phyloP scores from a whole-genome alignment of 1,140 invertebrate genomes.

The Amphibalanus amphitrite region DNA sequence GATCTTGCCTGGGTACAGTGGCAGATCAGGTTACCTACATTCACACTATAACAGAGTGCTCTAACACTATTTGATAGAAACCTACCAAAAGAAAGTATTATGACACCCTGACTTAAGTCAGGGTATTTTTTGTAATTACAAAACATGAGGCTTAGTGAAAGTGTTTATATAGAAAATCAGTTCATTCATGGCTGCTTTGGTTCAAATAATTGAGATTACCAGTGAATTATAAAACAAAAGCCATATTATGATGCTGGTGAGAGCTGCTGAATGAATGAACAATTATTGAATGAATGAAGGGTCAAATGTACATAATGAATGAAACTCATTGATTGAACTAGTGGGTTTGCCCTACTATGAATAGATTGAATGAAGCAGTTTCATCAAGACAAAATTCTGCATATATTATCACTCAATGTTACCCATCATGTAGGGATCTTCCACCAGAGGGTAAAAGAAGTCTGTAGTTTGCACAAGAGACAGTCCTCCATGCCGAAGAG shows the following conservation, averaged over 20 bases:
- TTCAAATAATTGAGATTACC: too few relatives aligned
- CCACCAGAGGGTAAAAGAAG: slow-evolving; percentile 95
- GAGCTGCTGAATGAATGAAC: too few relatives aligned
- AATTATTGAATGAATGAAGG: too few relatives aligned
- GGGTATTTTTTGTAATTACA: too few relatives aligned
- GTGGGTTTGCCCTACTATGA: too few relatives aligned
- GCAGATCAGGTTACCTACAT: slow-evolving; percentile 23
- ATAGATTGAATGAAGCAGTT: too few relatives aligned
- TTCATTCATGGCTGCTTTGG: too few relatives aligned
- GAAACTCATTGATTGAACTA: too few relatives aligned
- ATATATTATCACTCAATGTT: slow-evolving; percentile 16
- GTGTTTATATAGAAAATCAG: slow-evolving; percentile 4
- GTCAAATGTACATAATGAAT: too few relatives aligned
- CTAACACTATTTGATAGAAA: background rate
- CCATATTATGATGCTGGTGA: too few relatives aligned
- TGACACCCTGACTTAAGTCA: background rate
- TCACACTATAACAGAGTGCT: background rate
- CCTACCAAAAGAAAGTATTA: background rate
- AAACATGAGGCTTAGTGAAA: background rate
- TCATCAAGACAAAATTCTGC: too few relatives aligned
- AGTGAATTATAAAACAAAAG: too few relatives aligned
- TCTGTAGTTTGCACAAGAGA: slow-evolving; percentile 95
- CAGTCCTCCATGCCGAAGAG: slow-evolving; percentile 76
- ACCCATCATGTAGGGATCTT: slow-evolving; percentile 98
- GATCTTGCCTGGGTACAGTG: slow-evolving; percentile 54